Evolutionary conservation across 2,888 invertebrate genomes (phyloP).

Genomic region (Exephanes ischioxanthus): DNA sequence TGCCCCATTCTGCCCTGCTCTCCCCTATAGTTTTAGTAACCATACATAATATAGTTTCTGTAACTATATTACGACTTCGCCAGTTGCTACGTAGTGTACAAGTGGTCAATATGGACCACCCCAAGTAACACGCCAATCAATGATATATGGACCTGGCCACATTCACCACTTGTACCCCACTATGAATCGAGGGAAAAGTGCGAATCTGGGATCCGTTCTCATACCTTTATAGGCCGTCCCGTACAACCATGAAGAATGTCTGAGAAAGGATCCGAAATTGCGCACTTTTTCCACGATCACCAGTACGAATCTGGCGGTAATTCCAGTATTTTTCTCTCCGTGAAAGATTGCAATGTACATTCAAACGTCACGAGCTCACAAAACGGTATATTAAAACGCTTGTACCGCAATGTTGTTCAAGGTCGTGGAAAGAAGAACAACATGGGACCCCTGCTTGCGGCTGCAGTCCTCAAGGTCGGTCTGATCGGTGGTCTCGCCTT

Average conservation of each 20-base stretch:
- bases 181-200: background rate
- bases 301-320: background rate
- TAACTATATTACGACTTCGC: too few relatives aligned
- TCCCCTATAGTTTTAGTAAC: background rate
- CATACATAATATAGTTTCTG: too few relatives aligned
- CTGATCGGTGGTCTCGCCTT: slow-evolving; percentile 92
- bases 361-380: background rate
- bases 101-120: background rate
- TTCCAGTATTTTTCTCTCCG: background rate
- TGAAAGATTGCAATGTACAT: background rate
- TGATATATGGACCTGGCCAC: background rate
- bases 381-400: background rate
- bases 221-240: background rate
- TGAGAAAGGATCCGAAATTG: background rate
- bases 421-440: slow-evolving; percentile 92
- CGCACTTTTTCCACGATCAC: too few relatives aligned
- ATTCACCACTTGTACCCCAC: background rate
- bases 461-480: slow-evolving; percentile 93
- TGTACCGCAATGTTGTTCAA: slow-evolving; percentile 49
- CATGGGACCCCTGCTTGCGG: slow-evolving; percentile 90
- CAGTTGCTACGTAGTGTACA: background rate
- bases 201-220: background rate
- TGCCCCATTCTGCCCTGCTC: too few relatives aligned
- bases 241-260: background rate
- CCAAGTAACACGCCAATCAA: background rate